Evolutionary conservation across 2,888 invertebrate species (phyloP), one percentile per base, ranked within the genome.

Genomic region (Melanostoma scalare): DNA sequence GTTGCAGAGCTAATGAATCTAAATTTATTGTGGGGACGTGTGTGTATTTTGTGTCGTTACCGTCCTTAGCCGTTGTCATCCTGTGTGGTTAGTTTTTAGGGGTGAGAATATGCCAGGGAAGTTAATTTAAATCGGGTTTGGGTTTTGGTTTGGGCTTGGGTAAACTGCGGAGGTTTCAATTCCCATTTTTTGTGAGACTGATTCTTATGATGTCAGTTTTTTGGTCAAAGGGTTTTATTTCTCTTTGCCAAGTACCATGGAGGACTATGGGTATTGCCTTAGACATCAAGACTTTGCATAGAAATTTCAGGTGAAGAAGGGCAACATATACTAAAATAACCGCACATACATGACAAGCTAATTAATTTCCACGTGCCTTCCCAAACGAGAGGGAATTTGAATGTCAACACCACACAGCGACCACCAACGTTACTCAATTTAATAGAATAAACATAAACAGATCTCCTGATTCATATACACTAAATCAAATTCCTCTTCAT

Each of bases 1-100:
- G 74, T 84, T 84, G 84, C 84, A 79, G 84, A 84, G 74, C 84
- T 84, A 84, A 84, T 84, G 84, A 84, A 84, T 84, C 84, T 79
- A 84, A 84, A 84, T 84, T 84, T 84, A 84, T 84, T 84, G 84
- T 55, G 84, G 71, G 9, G 53, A 84, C 84, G 84, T 79, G 84
- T 79, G 63, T 73, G 48, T 68, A 50, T 73, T 56, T 75, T 67
- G 74, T 63, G 68, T 77, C 72, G 55, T 72, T 50, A 58, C 30
- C 48, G 61, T 58, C 20, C 20, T 55, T 53, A 35, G 36, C n/a
- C 30, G 55, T 55, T 55, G 10, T n/a, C 33, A 48, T 46, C 20
- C 50, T 38, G 38, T 78, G 56, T 73, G 73, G 82, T 69, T 61
- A 36, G 55, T 73, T 77, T 68, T 55, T 20, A 48, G 60, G 63